phyloP scores from a whole-genome alignment of 2,113 vertebrate genomes.

The Hydrolagus affinis region DNA sequence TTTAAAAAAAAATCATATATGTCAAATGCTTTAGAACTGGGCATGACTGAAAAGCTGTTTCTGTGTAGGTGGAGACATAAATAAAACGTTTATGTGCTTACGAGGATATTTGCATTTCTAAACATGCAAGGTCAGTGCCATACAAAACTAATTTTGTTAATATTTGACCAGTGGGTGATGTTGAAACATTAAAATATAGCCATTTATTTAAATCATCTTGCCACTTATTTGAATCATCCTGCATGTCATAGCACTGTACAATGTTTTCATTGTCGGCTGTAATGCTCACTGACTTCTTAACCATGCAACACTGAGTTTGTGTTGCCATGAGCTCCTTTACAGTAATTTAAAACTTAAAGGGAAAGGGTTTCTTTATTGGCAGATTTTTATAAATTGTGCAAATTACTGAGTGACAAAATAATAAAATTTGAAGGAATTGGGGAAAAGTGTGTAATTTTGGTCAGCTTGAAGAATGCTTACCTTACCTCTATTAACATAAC shows the following conservation, averaged over 20 bases:
- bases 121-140: slow-evolving; percentile 9
- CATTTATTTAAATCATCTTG: slow-evolving; percentile 28
- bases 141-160: slow-evolving; percentile 34
- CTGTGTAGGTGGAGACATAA: slow-evolving; percentile 17
- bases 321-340: background rate
- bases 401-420: background rate
- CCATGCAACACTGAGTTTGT: background rate
- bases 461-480: no score
- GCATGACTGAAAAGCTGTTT: slow-evolving; percentile 23
- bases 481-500: no score
- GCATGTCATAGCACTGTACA: background rate
- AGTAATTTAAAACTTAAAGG: background rate
- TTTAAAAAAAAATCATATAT: background rate
- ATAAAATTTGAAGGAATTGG: background rate
- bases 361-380: background rate
- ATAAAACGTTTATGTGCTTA: slow-evolving; percentile 21
- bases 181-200: slow-evolving; percentile 5
- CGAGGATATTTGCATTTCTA: slow-evolving; percentile 12
- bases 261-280: background rate
- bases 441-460: background rate
- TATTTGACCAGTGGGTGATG: slow-evolving; percentile 24
- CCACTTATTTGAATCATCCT: background rate
- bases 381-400: background rate
- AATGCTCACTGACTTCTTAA: background rate
- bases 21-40: background rate